Conservation (phyloP, 2,888 invertebrate species). For the Xestia xanthographa region DNA sequence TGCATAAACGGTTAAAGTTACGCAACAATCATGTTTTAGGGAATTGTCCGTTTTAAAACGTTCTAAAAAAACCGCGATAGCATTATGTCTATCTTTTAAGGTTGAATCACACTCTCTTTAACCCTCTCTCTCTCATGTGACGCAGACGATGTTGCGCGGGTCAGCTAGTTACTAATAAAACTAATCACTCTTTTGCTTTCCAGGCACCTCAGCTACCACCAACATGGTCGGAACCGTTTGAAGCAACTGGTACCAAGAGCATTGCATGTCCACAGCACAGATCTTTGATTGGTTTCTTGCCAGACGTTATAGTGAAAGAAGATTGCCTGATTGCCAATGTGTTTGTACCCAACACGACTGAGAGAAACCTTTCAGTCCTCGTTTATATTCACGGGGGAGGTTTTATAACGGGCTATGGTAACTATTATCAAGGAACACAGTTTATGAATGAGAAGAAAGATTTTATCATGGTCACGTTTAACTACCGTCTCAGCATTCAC, state of each 20-base stretch:
- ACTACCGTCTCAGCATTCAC: slow-evolving; percentile 53
- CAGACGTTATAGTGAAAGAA: slow-evolving; percentile 43
- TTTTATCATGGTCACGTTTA: slow-evolving; percentile 10
- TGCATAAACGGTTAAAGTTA: no score
- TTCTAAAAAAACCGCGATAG: no score
- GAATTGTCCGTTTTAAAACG: no score
- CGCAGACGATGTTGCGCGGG: no score
- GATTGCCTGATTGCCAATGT: slow-evolving; percentile 68
- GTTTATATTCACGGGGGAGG: slow-evolving; percentile 72
- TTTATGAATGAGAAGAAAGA: slow-evolving; percentile 7
- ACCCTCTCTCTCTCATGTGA: no score
- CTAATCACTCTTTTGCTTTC: slow-evolving; percentile 18
- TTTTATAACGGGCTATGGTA: background rate
- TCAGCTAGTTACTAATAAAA: background rate
- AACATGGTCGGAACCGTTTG: slow-evolving; percentile 36
- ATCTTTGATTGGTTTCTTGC: background rate
- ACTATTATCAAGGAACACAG: background rate
- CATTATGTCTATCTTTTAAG: no score
- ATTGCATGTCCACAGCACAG: slow-evolving; percentile 38
- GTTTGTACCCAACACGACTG: slow-evolving; percentile 64
- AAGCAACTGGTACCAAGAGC: slow-evolving; percentile 28
- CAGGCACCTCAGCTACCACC: slow-evolving; percentile 55
- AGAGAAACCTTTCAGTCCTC: slow-evolving; percentile 68
- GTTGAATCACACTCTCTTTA: no score
- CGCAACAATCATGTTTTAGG: no score